phyloP scores from a whole-genome alignment of 92 coral and sea anemone genomes.

The Hydrozoanthus gracilis region DNA sequence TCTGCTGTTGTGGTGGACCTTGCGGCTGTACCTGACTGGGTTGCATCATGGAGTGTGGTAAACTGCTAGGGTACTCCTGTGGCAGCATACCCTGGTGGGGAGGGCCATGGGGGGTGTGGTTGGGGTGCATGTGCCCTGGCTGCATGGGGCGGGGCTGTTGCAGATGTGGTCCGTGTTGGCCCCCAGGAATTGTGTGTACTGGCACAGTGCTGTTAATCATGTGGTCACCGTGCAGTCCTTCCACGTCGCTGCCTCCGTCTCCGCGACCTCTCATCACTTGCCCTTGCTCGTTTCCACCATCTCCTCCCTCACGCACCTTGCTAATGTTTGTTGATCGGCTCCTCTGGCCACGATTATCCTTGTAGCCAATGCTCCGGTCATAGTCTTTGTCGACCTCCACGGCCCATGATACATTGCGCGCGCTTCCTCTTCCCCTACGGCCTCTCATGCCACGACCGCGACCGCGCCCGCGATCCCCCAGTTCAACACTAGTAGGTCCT shows the following conservation, averaged over 20 bases:
- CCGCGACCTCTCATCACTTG: constrained; percentile 76
- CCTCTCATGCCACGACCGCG: constrained; percentile 75
- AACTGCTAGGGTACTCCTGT: constrained; percentile 7
- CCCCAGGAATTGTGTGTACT: constrained; percentile 25
- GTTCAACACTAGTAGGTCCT: constrained; percentile 93
- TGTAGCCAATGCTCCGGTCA: constrained; percentile 89
- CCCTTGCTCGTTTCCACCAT: constrained; percentile 71
- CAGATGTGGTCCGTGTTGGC: constrained; percentile 23
- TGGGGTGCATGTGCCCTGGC: constrained; percentile 6
- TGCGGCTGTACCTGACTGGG: constrained; percentile 26
- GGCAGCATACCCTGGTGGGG: constrained; percentile 40
- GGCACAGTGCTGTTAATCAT: constrained; percentile 48
- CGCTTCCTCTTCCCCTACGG: constrained; percentile 58
- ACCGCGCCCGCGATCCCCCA: constrained; percentile 79
- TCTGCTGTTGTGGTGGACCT: background rate
- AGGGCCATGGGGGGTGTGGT: constrained; percentile 3
- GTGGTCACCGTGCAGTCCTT: constrained; percentile 55
- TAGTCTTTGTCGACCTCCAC: constrained; percentile 91
- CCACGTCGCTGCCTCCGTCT: constrained; percentile 74
- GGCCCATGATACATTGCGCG: constrained; percentile 97
- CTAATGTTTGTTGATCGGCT: constrained; percentile 65
- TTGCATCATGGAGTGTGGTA: constrained; percentile 32
- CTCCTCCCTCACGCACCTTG: constrained; percentile 82
- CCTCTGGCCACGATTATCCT: constrained; percentile 57
- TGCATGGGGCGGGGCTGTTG: constrained; percentile 29